Conservation (phyloP, 2,113 vertebrate species). For the Hippocampus abdominalis region DNA sequence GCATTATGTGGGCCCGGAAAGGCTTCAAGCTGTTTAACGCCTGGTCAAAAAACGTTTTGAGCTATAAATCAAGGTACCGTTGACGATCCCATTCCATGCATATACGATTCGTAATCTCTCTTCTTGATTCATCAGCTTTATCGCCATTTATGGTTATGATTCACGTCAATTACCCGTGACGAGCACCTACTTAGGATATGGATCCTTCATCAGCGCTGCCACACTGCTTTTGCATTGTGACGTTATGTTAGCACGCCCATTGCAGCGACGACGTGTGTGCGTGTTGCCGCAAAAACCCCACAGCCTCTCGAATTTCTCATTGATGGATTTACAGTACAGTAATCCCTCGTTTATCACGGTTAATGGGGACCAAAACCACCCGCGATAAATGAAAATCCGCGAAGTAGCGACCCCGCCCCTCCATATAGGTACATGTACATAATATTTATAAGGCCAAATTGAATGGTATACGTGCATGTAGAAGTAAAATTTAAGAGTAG, state of each 20-base stretch:
- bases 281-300: not conserved
- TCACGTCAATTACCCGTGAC: conserved; percentile 36
- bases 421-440: too few species aligned
- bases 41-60: not conserved
- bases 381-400: too few species aligned
- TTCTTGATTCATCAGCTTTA: not conserved
- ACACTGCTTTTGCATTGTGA: conserved; percentile 36
- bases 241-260: conserved; percentile 27
- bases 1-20: too few species aligned
- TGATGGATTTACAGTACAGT: not conserved
- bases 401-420: too few species aligned
- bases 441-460: too few species aligned
- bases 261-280: conserved; percentile 14
- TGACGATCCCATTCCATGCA: not conserved
- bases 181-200: conserved; percentile 47
- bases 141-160: not conserved
- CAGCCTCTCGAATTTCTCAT: not conserved
- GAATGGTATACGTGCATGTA: too few species aligned
- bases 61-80: not conserved
- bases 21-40: not conserved
- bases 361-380: too few species aligned
- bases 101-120: not conserved
- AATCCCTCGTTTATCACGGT: too few species aligned
- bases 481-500: too few species aligned
- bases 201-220: conserved; percentile 57